Evolutionary conservation across 2,888 invertebrate species (phyloP).

Genomic region (Norana najaformis): DNA sequence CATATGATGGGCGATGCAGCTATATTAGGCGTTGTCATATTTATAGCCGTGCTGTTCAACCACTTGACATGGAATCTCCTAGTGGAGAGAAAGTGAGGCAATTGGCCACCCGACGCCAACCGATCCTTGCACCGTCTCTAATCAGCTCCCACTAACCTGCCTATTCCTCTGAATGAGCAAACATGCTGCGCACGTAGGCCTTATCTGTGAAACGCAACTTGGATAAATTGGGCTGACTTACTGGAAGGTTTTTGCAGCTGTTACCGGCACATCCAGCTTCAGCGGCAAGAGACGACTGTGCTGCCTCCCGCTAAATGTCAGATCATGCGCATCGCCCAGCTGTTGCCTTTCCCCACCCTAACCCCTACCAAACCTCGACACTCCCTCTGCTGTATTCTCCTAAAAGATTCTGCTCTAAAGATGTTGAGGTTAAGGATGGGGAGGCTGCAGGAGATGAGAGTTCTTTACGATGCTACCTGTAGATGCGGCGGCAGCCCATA

Average conservation of each 20-base stretch:
- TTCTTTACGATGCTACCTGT: neutral
- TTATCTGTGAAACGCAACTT: neutral
- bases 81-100: neutral
- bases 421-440: neutral
- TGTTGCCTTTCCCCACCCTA: neutral
- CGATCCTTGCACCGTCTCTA: neutral
- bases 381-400: neutral
- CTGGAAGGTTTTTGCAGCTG: neutral
- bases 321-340: neutral
- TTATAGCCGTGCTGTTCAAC: neutral
- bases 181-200: neutral
- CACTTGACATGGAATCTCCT: neutral
- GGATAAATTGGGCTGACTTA: neutral
- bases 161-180: neutral
- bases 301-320: neutral
- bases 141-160: neutral
- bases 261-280: neutral
- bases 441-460: neutral
- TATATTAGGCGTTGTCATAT: neutral
- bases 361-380: neutral
- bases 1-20: neutral
- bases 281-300: neutral
- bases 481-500: neutral
- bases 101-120: neutral
- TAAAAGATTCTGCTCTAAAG: neutral